phyloP scores from a whole-genome alignment of 2,888 invertebrate genomes.

The Gortyna flavago region DNA sequence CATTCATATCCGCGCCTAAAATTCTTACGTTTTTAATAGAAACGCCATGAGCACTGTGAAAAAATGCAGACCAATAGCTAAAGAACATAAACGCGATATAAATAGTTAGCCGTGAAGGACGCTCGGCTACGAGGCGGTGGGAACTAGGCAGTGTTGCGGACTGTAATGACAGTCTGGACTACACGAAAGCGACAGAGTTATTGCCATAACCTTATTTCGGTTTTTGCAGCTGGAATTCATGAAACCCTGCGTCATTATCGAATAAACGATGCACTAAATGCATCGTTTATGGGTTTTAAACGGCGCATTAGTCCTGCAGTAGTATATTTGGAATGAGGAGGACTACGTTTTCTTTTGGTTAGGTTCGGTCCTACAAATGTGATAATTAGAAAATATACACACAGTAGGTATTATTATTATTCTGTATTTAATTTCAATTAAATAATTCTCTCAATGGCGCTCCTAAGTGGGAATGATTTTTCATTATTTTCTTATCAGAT shows the following conservation, averaged over 20 bases:
- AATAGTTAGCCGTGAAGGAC: constrained; percentile 22
- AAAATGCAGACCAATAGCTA: constrained; percentile 14
- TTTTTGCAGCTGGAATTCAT: constrained; percentile 5
- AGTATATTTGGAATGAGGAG: background rate
- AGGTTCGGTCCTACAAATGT: background rate
- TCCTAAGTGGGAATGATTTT: background rate
- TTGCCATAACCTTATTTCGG: background rate
- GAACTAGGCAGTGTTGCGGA: background rate
- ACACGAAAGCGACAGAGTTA: background rate
- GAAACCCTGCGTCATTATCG: background rate
- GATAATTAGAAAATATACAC: background rate
- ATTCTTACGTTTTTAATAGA: background rate
- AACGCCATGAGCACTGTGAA: constrained; percentile 13
- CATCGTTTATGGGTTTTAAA: background rate
- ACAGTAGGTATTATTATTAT: background rate
- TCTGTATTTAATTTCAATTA: background rate
- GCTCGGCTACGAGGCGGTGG: background rate
- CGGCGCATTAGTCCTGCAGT: too few species aligned
- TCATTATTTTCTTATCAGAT: background rate
- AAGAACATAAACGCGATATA: constrained; percentile 16
- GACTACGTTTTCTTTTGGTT: background rate
- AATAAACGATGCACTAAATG: too few species aligned
- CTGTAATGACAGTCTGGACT: background rate
- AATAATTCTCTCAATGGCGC: background rate
- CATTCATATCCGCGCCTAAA: background rate